phyloP scores from a whole-genome alignment of 2,888 invertebrate species.

The Diploptera punctata region DNA sequence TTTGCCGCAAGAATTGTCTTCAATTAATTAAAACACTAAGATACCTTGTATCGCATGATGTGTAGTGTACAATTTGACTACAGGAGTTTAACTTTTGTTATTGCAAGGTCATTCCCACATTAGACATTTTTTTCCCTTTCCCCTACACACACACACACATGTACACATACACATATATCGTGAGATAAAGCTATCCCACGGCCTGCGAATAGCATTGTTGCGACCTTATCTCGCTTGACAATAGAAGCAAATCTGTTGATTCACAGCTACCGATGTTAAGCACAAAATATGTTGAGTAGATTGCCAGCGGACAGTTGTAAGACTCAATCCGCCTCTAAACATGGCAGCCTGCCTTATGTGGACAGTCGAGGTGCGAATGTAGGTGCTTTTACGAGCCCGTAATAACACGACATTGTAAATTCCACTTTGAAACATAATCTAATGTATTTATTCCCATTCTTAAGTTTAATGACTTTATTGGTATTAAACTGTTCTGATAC shows the following conservation, averaged over 20 bases:
- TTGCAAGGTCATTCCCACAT: conserved; percentile 30
- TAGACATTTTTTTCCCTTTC: background rate
- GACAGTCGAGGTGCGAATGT: too few relatives aligned
- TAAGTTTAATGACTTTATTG: too few relatives aligned
- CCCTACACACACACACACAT: background rate
- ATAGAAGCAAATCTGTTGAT: background rate
- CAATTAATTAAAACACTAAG: too few relatives aligned
- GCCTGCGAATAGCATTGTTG: background rate
- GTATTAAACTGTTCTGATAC: too few relatives aligned
- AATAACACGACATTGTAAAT: too few relatives aligned
- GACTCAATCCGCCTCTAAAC: background rate
- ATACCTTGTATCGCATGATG: too few relatives aligned
- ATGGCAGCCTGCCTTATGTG: background rate
- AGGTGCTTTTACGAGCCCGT: too few relatives aligned
- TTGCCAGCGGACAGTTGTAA: background rate
- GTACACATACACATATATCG: background rate
- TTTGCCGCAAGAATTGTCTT: too few relatives aligned
- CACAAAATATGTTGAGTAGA: background rate
- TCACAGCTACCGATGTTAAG: background rate
- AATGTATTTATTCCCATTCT: too few relatives aligned
- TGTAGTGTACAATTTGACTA: too few relatives aligned
- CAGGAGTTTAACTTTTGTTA: too few relatives aligned
- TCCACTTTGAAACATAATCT: too few relatives aligned
- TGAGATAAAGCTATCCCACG: background rate
- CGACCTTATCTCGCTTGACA: background rate